Conservation (phyloP, 2,113 vertebrate species). For the Gopherus flavomarginatus region DNA sequence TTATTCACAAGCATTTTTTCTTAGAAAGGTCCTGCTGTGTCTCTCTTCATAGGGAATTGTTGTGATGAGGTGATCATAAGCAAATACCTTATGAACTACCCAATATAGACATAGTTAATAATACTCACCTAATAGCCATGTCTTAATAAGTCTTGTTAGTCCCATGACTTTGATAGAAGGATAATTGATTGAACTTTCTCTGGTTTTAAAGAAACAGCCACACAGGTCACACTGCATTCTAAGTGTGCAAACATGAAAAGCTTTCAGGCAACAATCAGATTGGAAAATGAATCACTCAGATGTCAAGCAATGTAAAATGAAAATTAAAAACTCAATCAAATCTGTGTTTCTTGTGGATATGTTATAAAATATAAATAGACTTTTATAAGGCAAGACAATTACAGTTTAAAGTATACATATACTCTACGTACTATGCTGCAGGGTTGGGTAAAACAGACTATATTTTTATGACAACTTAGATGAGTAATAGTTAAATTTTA, state of each 20-base stretch:
- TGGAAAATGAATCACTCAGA: background rate
- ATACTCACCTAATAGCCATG: background rate
- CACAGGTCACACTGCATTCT: background rate
- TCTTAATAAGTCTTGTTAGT: background rate
- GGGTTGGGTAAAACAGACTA: background rate
- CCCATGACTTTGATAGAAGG: background rate
- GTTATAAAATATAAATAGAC: background rate
- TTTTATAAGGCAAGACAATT: background rate
- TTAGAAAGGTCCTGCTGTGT: background rate
- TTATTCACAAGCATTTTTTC: background rate
- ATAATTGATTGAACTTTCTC: background rate
- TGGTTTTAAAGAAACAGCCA: background rate
- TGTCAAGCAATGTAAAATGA: background rate
- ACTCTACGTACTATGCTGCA: background rate
- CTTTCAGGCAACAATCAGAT: background rate
- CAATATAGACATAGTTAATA: background rate
- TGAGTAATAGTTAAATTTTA: background rate
- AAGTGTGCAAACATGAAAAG: background rate
- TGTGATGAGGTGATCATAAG: background rate
- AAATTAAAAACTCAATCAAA: background rate
- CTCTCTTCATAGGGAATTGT: background rate
- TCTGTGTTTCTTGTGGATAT: background rate
- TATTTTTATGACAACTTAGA: background rate
- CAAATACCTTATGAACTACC: background rate
- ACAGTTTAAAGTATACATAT: background rate